Conservation (phyloP, 2,888 invertebrate genomes). For the Suillia variegata region DNA sequence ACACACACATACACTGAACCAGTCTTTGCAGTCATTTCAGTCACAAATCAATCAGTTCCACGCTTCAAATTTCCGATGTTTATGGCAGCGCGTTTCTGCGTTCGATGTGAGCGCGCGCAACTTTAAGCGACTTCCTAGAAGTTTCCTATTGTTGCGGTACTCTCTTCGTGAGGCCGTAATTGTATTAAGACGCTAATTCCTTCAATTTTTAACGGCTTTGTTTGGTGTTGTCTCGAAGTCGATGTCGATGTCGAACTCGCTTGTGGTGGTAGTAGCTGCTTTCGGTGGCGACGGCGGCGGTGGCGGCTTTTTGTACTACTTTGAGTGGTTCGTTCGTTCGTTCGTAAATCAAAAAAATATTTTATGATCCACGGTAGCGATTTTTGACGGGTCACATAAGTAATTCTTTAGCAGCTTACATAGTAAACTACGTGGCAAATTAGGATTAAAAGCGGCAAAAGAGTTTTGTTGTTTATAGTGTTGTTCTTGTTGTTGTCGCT, state of each 20-base stretch:
- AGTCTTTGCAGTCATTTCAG: conserved; percentile 1
- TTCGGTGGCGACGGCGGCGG: background rate
- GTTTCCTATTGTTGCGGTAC: background rate
- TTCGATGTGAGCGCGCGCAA: background rate
- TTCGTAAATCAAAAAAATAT: background rate
- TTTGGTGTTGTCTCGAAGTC: background rate
- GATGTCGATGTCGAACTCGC: too few species aligned
- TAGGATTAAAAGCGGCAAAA: too few species aligned
- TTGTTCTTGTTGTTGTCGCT: too few species aligned
- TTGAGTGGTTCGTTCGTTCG: too few species aligned
- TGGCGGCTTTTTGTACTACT: too few species aligned
- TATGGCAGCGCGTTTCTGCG: background rate
- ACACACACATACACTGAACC: background rate
- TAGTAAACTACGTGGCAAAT: conserved; percentile 20
- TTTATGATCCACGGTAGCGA: conserved; percentile 16
- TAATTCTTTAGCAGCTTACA: conserved; percentile 5
- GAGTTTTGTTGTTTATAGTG: too few species aligned
- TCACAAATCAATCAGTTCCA: conserved; percentile 52
- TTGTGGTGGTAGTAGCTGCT: too few species aligned
- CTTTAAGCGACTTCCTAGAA: conserved; percentile 10
- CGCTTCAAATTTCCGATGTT: conserved; percentile 17
- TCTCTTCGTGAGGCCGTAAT: conserved; percentile 5
- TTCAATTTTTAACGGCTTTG: conserved; percentile 4
- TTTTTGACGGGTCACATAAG: conserved; percentile 6
- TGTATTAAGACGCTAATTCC: conserved; percentile 18